Conservation (phyloP, 2,113 vertebrate genomes). For the Andinoacara biseriatus region DNA sequence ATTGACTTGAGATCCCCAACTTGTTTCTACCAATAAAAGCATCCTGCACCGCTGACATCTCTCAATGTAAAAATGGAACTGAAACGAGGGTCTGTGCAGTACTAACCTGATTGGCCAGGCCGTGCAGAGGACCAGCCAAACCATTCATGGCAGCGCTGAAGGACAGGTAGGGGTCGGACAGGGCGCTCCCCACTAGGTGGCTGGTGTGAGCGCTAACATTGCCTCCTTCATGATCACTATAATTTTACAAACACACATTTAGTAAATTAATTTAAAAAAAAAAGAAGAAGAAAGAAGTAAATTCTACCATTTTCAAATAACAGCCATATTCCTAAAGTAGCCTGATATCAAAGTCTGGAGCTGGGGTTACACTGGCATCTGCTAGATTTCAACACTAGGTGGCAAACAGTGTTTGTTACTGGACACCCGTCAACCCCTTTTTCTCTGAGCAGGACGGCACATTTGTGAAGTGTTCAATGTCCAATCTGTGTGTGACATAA, state of each 20-base stretch:
- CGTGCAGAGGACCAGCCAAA: constrained; percentile 93
- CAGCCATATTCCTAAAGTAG: neutral
- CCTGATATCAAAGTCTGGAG: neutral
- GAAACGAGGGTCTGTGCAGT: neutral
- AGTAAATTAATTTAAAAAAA: neutral
- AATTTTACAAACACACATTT: neutral
- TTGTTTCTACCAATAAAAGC: neutral
- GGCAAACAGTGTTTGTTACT: neutral
- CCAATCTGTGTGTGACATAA: neutral
- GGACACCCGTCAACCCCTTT: neutral
- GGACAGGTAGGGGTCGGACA: constrained; percentile 94
- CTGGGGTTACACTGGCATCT: neutral
- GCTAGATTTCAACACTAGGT: neutral
- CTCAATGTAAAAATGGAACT: neutral
- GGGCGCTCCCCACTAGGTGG: constrained; percentile 92
- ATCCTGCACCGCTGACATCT: neutral
- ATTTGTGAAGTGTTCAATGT: neutral
- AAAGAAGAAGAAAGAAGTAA: too few species aligned
- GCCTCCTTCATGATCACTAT: constrained; percentile 95
- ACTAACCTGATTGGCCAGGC: constrained; percentile 95
- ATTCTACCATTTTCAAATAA: neutral
- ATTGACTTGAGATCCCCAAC: neutral
- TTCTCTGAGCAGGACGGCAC: neutral
- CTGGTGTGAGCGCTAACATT: constrained; percentile 97
- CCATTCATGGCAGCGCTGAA: constrained; percentile 97